A percentile compares a stretch with the other conserved stretches of the same genome.
phyloP scores from a whole-genome alignment of 2,113 vertebrate genomes.

The Phocoena phocoena region DNA sequence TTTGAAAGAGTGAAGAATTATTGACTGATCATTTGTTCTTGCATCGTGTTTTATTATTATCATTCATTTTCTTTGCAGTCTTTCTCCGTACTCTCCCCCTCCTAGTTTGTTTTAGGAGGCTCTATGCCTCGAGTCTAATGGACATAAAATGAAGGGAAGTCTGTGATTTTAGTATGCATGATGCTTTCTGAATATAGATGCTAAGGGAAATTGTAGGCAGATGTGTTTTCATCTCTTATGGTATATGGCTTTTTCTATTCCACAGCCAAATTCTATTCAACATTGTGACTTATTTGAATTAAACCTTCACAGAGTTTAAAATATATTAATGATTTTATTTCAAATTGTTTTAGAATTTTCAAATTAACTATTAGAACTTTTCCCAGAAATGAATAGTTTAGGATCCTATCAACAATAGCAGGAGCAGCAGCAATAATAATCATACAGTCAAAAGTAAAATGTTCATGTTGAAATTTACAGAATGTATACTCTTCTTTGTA shows the following conservation, averaged over 20 bases:
- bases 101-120: conserved; percentile 21
- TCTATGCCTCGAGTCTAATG: conserved; percentile 20
- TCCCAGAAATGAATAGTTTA: neutral
- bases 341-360: neutral
- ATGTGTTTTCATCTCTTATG: neutral
- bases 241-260: neutral
- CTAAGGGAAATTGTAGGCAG: neutral
- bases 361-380: neutral
- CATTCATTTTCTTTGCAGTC: neutral
- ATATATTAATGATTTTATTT: neutral
- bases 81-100: neutral
- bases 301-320: conserved; percentile 5
- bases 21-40: conserved; percentile 57
- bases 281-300: neutral
- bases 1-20: conserved; percentile 43
- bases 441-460: neutral
- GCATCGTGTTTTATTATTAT: conserved; percentile 36
- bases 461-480: neutral
- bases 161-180: neutral
- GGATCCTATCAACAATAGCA: neutral
- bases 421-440: neutral
- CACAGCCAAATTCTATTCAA: neutral
- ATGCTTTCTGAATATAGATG: conserved; percentile 53
- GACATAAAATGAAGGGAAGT: conserved; percentile 40
- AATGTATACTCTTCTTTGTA: neutral